phyloP scores from a whole-genome alignment of 2,113 vertebrate species.

The Gadus chalcogrammus region DNA sequence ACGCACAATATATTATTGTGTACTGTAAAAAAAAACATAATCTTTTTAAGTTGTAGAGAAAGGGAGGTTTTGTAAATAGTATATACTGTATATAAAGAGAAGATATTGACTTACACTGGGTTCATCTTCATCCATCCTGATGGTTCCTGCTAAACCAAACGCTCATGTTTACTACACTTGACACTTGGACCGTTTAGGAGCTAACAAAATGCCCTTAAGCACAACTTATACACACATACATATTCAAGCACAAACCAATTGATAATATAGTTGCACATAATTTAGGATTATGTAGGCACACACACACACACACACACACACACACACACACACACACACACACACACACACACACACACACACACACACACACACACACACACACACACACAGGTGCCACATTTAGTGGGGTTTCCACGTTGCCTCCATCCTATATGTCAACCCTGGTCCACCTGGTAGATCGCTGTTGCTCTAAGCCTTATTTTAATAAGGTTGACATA shows the following conservation, averaged over 20 bases:
- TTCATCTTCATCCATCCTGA: constrained; percentile 17
- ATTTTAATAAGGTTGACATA: constrained; percentile 58
- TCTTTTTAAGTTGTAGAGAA: not conserved
- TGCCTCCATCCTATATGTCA: constrained; percentile 40
- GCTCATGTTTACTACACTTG: too few relatives aligned
- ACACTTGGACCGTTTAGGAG: constrained; percentile 40
- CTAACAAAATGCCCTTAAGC: constrained; percentile 34
- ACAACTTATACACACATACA: constrained; percentile 1
- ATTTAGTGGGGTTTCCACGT: constrained; percentile 36
- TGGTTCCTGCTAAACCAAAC: constrained; percentile 54
- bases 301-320: constrained; percentile 14
- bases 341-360: constrained; percentile 14
- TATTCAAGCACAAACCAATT: not conserved
- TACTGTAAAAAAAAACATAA: not conserved
- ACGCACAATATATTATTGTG: not conserved
- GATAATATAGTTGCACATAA: not conserved
- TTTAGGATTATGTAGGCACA: not conserved
- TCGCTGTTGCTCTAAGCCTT: constrained; percentile 48
- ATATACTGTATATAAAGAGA: not conserved
- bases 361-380: not conserved
- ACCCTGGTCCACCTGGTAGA: constrained; percentile 54
- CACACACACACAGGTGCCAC: constrained; percentile 15
- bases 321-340: constrained; percentile 8
- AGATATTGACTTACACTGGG: constrained; percentile 45
- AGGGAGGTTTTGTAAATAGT: not conserved